Evolutionary conservation across 2,113 vertebrate species (phyloP), one percentile per base, ranked within the genome.

Genomic region (Ramphastos sulfuratus): DNA sequence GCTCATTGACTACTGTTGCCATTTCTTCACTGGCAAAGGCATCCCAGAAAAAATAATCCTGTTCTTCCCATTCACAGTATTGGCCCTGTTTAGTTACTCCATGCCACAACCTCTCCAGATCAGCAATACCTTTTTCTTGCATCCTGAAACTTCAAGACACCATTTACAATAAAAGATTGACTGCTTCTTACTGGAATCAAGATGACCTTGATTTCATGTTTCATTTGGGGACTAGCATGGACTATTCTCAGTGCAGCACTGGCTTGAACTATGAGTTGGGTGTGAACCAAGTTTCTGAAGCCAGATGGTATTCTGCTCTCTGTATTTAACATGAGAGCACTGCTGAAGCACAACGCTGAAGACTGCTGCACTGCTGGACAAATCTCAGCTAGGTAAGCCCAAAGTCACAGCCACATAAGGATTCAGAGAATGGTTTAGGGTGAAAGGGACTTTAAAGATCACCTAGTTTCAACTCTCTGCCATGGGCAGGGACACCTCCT

Each of bases 291-390:
- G 82, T 82, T 91, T 79, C 63, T 82, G 74, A 76, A 92, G 61
- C 50, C 87, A 94, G 87, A 82, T 91, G 89, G 95, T 35, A 64
- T 65, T 64, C 70, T 89, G 89, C 66, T 94, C 89, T 85, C 65
- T 77, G 0, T 75, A 31, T 75, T 78, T 65, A 25, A 84, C 52
- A 67, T 21, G 37, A 77, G 80, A 94, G 71, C 44, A 48, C 17
- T 18, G 72, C 82, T 81, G 60, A 31, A 83, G 56, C 2, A 35
- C 71, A 72, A 5, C 0, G 42, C 12, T 79, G 65, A 16, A n/a
- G 64, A 39, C 0, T 19, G 67, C 39, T n/a, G 90, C n/a, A 2
- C n/a, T 60, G 2, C 15, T 70, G 72, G 25, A 59, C 39, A 55
- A 50, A 71, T 9, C 65, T 52, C 72, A 37, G 25, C 31, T 20